Conservation (phyloP, 2,113 vertebrate species). For the Chionis minor region DNA sequence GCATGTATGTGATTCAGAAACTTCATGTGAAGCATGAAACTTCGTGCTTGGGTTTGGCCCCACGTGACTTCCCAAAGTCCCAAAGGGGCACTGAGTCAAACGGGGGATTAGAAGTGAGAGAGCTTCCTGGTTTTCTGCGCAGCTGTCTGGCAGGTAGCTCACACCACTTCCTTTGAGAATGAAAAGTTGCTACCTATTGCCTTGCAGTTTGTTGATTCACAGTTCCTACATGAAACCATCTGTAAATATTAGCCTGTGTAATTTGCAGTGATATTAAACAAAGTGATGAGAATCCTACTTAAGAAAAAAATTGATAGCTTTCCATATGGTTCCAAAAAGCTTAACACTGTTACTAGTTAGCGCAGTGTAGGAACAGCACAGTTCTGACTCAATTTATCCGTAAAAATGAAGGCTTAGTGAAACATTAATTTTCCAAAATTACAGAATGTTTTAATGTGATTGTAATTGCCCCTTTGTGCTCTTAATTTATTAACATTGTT, state of each 20-base stretch:
- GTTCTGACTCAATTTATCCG: conserved; percentile 34
- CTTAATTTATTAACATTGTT: conserved; percentile 65
- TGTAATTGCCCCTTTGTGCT: conserved; percentile 63
- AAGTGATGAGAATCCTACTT: conserved; percentile 40
- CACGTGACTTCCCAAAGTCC: neutral
- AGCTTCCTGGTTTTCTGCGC: neutral
- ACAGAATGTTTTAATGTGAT: conserved; percentile 58
- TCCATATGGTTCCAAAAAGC: conserved; percentile 43
- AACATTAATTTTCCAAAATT: conserved; percentile 70
- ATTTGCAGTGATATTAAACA: conserved; percentile 55
- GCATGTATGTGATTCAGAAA: neutral
- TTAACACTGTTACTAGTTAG: neutral
- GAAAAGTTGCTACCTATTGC: conserved; percentile 1
- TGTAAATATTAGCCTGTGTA: conserved; percentile 53
- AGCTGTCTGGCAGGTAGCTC: neutral
- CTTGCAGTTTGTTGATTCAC: conserved; percentile 39
- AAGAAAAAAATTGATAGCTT: conserved; percentile 47
- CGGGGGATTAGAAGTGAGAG: neutral
- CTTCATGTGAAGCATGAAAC: neutral
- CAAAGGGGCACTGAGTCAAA: neutral
- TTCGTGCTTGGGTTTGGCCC: neutral
- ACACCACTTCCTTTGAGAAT: neutral
- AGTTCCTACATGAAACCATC: conserved; percentile 40
- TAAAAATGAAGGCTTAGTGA: conserved; percentile 56
- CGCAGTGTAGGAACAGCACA: neutral